phyloP scores from a whole-genome alignment of 2,797 vertebrate species.

The Enteromius viviparus region DNA sequence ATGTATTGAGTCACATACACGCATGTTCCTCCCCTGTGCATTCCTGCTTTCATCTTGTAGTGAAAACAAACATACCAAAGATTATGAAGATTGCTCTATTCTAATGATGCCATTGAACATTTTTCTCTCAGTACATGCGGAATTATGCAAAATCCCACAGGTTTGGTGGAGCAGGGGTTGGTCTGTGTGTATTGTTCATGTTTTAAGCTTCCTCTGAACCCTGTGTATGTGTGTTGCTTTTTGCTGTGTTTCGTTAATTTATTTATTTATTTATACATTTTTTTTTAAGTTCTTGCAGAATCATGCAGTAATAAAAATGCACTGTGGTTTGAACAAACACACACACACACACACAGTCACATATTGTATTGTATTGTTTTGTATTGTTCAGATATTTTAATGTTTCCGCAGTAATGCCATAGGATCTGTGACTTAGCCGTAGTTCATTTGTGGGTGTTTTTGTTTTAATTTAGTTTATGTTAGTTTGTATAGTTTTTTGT shows the following conservation, averaged over 20 bases:
- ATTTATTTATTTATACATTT: too few relatives aligned
- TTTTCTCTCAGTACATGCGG: neutral
- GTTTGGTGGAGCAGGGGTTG: neutral
- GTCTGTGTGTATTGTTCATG: neutral
- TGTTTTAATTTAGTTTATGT: neutral
- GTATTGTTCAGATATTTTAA: too few relatives aligned
- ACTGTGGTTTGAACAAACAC: too few relatives aligned
- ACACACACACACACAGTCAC: too few relatives aligned
- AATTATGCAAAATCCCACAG: neutral
- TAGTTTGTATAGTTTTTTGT: neutral
- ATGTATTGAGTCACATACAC: slow-evolving; percentile 1
- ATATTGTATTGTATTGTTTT: too few relatives aligned
- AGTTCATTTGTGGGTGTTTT: neutral
- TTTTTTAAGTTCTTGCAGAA: neutral
- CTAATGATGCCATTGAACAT: neutral
- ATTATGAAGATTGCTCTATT: neutral
- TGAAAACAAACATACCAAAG: slow-evolving; percentile 20
- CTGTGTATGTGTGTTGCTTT: neutral
- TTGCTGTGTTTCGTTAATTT: neutral
- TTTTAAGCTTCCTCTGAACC: neutral
- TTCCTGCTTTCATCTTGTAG: slow-evolving; percentile 19
- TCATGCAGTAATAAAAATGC: neutral
- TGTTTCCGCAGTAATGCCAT: neutral
- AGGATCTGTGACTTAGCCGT: neutral
- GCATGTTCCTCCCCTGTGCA: neutral